Evolutionary conservation across 2,888 invertebrate genomes (phyloP).

Genomic region (Stenoptilia bipunctidactyla): DNA sequence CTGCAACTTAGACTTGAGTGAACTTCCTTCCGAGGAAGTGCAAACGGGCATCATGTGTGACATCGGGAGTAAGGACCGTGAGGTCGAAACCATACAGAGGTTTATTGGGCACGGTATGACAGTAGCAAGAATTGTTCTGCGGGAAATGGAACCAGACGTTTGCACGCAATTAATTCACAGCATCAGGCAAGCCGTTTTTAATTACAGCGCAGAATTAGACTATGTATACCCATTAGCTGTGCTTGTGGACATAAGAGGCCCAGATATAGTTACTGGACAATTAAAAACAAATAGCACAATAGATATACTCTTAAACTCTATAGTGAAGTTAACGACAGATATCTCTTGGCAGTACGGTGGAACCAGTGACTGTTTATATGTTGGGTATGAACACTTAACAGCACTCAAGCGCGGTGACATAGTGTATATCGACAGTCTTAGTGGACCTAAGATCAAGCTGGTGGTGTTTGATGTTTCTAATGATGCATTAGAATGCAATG

Average conservation of each 20-base stretch:
- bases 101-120: constrained; percentile 24
- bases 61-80: constrained; percentile 13
- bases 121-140: constrained; percentile 22
- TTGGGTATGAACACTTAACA: constrained; percentile 37
- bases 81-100: constrained; percentile 18
- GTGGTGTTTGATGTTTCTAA: constrained; percentile 18
- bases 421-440: constrained; percentile 2
- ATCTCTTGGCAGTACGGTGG: constrained; percentile 40
- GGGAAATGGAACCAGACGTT: constrained; percentile 18
- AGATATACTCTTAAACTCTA: constrained; percentile 21
- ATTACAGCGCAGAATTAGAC: constrained; percentile 20
- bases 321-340: constrained; percentile 35
- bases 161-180: constrained; percentile 20
- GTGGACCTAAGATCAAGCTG: not conserved
- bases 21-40: constrained; percentile 15
- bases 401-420: constrained; percentile 39
- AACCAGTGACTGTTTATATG: constrained; percentile 39
- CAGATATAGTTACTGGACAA: constrained; percentile 17
- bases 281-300: constrained; percentile 13
- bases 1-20: constrained; percentile 14
- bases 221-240: constrained; percentile 26
- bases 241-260: constrained; percentile 15
- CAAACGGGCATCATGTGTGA: constrained; percentile 20
- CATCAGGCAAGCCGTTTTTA: constrained; percentile 20
- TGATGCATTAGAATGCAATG: constrained; percentile 33